Conservation (phyloP, 2,797 vertebrate species). For the Peromyscus aztecus region DNA sequence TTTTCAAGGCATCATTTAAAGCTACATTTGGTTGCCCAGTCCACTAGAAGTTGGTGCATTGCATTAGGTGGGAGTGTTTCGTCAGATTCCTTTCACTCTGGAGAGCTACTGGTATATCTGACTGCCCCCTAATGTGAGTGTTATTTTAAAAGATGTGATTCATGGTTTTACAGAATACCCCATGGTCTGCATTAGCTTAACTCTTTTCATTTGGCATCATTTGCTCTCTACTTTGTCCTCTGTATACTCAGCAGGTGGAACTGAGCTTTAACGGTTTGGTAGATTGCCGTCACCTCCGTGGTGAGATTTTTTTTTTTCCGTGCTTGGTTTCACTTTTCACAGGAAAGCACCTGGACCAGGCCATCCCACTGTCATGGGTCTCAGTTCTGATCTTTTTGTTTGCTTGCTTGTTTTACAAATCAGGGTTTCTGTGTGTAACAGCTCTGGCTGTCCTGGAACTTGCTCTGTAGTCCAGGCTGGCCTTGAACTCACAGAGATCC, state of each 20-base stretch:
- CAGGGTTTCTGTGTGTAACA: neutral
- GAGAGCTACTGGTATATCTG: neutral
- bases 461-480: neutral
- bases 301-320: neutral
- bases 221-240: slow-evolving; percentile 1
- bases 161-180: neutral
- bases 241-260: neutral
- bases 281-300: neutral
- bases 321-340: neutral
- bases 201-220: neutral
- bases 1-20: neutral
- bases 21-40: slow-evolving; percentile 1
- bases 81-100: slow-evolving; percentile 31
- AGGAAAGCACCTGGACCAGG: neutral
- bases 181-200: neutral
- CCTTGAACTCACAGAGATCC: neutral
- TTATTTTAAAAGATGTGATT: neutral
- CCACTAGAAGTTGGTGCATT: neutral
- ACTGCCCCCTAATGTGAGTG: neutral
- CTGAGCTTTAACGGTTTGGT: neutral
- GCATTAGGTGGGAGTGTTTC: neutral
- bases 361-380: neutral
- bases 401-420: neutral
- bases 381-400: neutral
- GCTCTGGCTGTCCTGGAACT: neutral